Percentiles rank a stretch among this genome's conserved stretches.
Conservation (phyloP, 1,140 invertebrate genomes). For the Apis mellifera region DNA sequence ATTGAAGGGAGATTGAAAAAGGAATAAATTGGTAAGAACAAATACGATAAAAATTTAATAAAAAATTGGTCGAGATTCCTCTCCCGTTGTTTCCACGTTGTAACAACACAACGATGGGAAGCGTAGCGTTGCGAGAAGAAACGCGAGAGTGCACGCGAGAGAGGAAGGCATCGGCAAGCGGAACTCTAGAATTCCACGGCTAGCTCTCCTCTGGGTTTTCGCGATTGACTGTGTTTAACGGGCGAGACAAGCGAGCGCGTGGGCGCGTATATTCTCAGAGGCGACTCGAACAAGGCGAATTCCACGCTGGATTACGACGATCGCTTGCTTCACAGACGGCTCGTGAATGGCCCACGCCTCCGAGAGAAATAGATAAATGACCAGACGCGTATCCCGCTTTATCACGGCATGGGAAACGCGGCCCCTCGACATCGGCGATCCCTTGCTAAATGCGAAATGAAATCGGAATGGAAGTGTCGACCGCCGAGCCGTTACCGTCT, state of each 20-base stretch:
- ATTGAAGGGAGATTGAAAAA: background rate
- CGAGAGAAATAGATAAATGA: constrained; percentile 50
- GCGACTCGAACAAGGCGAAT: constrained; percentile 51
- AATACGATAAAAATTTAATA: background rate
- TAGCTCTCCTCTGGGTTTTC: constrained; percentile 32
- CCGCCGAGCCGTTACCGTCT: constrained; percentile 5
- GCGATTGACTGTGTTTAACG: constrained; percentile 43
- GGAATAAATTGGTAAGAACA: no score
- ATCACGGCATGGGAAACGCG: constrained; percentile 44
- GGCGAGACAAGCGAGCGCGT: constrained; percentile 34
- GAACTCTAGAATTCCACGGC: constrained; percentile 43
- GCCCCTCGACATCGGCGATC: constrained; percentile 1
- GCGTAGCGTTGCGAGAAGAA: background rate
- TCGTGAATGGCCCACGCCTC: constrained; percentile 51
- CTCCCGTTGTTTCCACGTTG: background rate
- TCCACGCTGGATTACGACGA: constrained; percentile 53
- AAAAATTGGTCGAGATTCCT: background rate
- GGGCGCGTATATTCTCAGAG: constrained; percentile 46
- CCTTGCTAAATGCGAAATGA: constrained; percentile 35
- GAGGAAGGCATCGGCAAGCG: background rate
- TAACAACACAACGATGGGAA: constrained; percentile 29
- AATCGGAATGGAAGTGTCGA: constrained; percentile 36
- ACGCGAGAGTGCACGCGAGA: background rate
- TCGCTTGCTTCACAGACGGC: constrained; percentile 34
- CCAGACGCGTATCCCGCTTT: constrained; percentile 45